Evolutionary conservation across 2,113 vertebrate species (phyloP).

Genomic region (Chionomys nivalis): DNA sequence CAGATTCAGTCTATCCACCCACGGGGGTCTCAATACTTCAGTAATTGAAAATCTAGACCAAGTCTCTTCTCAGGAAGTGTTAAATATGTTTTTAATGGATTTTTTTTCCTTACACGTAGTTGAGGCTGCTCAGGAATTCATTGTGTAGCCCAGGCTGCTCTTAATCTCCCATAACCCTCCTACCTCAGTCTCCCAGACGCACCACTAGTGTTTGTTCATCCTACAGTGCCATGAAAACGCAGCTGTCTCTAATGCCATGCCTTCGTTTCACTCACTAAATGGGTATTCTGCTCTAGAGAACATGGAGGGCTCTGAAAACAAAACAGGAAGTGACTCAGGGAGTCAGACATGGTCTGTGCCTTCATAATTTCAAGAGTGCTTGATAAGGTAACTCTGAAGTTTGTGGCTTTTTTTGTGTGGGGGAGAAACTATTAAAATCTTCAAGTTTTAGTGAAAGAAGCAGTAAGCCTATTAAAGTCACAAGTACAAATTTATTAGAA

Average conservation of each 20-base stretch:
- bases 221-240: constrained; percentile 25
- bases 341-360: background rate
- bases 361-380: background rate
- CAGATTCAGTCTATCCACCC: constrained; percentile 40
- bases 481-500: background rate
- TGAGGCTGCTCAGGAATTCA: background rate
- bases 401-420: background rate
- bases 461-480: background rate
- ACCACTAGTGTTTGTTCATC: constrained; percentile 40
- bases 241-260: constrained; percentile 2
- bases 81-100: background rate
- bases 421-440: constrained; percentile 15
- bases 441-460: background rate
- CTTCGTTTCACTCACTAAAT: constrained; percentile 7
- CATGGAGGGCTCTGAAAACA: background rate
- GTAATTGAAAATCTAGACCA: constrained; percentile 43
- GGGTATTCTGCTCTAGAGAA: background rate
- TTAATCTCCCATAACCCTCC: background rate
- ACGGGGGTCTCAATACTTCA: background rate
- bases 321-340: constrained; percentile 18
- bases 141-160: background rate
- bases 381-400: background rate
- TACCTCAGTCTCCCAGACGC: background rate
- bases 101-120: background rate
- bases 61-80: constrained; percentile 4